A percentile compares a stretch with the other conserved stretches of the same genome.
These are phyloP conservation scores for Chrysemys picta DNA, from an alignment of 2,113 vertebrate species.

Conservation along the genomic window DNA sequence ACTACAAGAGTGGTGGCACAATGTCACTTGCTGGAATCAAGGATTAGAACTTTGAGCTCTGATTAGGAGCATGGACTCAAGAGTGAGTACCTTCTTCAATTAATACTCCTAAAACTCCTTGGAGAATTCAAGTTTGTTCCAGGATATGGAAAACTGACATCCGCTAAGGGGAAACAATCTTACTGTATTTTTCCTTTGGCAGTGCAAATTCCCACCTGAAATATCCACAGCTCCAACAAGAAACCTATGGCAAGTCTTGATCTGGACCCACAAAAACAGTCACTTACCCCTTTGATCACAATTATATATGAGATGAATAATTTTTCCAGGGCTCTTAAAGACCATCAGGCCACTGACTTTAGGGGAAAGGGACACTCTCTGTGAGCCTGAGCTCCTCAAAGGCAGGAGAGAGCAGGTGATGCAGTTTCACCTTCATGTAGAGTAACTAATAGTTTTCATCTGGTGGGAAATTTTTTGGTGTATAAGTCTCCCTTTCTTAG, in stretches of 20 bases:
- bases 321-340: neutral
- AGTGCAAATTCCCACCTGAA: neutral
- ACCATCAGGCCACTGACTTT: neutral
- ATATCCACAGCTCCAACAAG: neutral
- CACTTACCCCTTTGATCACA: neutral
- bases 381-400: neutral
- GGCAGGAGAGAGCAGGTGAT: neutral
- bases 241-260: neutral
- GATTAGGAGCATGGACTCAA: neutral
- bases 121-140: neutral
- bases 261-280: neutral
- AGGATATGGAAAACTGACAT: neutral
- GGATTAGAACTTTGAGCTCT: neutral
- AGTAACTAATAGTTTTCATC: neutral
- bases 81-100: neutral
- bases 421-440: neutral
- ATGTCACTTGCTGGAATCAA: neutral
- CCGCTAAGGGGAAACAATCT: accelerated
- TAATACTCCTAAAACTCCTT: neutral
- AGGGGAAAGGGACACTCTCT: neutral
- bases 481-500: neutral
- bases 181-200: neutral
- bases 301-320: neutral
- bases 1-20: neutral
- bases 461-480: neutral